Conservation (phyloP, 2,113 vertebrate species). For the Candoia aspera region DNA sequence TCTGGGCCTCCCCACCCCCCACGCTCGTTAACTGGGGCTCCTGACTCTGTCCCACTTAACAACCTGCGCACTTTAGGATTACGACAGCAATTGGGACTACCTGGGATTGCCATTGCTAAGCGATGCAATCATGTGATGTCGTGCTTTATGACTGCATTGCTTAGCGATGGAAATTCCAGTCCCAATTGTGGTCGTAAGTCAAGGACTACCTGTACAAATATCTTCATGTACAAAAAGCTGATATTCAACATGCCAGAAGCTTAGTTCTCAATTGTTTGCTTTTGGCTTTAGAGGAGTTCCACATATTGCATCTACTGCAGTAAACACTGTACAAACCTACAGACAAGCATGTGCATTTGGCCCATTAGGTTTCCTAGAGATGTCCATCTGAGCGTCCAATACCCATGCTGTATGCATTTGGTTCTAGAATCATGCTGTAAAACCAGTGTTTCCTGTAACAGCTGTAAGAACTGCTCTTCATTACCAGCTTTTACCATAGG, state of each 20-base stretch:
- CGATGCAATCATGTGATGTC: no score
- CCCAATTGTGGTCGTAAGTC: no score
- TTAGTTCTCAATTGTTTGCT: background rate
- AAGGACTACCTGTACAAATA: background rate
- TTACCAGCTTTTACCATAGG: background rate
- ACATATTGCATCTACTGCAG: background rate
- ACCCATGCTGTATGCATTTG: background rate
- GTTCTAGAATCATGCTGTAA: background rate
- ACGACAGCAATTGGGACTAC: no score
- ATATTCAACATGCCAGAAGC: background rate
- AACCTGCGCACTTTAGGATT: no score
- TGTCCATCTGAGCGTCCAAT: background rate
- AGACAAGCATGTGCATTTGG: background rate
- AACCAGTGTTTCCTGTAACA: background rate
- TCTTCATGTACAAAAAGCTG: background rate
- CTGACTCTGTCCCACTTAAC: no score
- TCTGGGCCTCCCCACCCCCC: no score
- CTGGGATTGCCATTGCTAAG: no score
- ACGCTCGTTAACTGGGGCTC: no score
- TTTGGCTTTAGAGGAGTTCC: background rate
- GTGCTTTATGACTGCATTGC: no score
- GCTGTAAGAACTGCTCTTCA: background rate
- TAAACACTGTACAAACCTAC: background rate
- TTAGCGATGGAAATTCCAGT: no score
- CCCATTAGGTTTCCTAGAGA: background rate